These are phyloP conservation scores for Nemopilema nomurai DNA, from an alignment of 30 jellyfish, hydroid and myxozoan genomes.

Conservation along the genomic window DNA sequence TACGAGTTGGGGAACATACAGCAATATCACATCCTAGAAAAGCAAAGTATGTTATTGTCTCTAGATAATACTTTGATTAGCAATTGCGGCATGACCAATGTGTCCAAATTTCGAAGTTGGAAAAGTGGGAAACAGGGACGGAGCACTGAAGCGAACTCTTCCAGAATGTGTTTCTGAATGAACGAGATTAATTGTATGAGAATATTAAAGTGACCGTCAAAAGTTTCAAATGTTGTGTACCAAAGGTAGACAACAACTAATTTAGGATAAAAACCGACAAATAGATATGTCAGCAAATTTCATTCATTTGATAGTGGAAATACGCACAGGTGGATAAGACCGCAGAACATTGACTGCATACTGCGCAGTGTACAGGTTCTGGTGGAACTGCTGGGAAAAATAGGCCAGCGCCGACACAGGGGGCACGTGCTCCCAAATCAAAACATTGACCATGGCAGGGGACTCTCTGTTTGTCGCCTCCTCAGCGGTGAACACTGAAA, in stretches of 20 bases:
- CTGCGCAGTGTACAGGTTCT: slow-evolving; percentile 94
- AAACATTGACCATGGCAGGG: slow-evolving; percentile 73
- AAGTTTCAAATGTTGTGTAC: no score
- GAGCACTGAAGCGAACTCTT: no score
- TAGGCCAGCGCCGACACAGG: slow-evolving; percentile 96
- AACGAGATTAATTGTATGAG: no score
- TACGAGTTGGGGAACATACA: slow-evolving; percentile 97
- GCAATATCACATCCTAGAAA: slow-evolving; percentile 83
- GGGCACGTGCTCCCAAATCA: slow-evolving; percentile 90
- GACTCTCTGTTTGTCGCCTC: slow-evolving; percentile 58
- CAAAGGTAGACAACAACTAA: neutral
- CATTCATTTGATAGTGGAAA: no score
- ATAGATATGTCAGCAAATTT: no score
- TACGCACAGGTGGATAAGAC: slow-evolving; percentile 89
- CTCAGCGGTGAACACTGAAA: slow-evolving; percentile 76
- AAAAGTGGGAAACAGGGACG: no score
- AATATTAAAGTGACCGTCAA: no score
- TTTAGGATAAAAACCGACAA: no score
- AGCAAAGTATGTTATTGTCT: neutral
- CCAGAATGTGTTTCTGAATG: no score
- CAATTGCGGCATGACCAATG: no score
- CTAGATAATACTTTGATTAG: neutral
- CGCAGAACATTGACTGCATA: slow-evolving; percentile 94
- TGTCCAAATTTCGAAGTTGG: no score
- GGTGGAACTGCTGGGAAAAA: slow-evolving; percentile 91